These are phyloP conservation scores for Tetrax tetrax DNA, from an alignment of 2,113 vertebrate species.

Conservation along the genomic window DNA sequence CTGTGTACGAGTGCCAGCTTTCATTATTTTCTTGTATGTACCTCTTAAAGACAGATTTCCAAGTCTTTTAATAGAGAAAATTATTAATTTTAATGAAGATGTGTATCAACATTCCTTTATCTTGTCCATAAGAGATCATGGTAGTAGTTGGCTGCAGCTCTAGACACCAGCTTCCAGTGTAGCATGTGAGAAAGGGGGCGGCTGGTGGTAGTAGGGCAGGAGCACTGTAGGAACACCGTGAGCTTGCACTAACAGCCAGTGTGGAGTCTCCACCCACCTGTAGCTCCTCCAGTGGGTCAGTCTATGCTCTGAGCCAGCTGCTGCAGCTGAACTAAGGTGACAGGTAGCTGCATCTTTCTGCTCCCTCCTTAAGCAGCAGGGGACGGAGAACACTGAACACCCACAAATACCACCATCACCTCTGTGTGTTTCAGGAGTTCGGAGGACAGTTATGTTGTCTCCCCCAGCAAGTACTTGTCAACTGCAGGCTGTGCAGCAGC, in stretches of 20 bases:
- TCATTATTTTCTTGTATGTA: not conserved
- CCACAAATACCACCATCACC: too few species aligned
- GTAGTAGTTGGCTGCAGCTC: not conserved
- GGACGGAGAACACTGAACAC: rapidly evolving
- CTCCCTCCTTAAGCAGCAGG: rapidly evolving
- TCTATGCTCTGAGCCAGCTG: not conserved
- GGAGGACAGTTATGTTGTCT: rapidly evolving
- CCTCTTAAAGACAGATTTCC: not conserved
- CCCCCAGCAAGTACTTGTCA: rapidly evolving
- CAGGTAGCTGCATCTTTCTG: not conserved
- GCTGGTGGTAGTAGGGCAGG: not conserved
- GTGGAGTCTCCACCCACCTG: not conserved
- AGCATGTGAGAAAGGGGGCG: not conserved
- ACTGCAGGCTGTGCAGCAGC: rapidly evolving
- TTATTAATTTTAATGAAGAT: not conserved
- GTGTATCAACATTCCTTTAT: not conserved
- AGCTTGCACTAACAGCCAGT: not conserved
- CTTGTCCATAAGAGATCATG: not conserved
- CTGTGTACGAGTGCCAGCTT: not conserved
- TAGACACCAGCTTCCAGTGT: not conserved
- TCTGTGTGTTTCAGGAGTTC: rapidly evolving
- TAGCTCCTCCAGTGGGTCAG: not conserved
- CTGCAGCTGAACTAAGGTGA: not conserved
- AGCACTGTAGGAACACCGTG: not conserved
- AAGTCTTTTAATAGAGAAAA: not conserved